Evolutionary conservation across 2,113 vertebrate genomes (phyloP), one percentile per base, ranked within the genome.

Genomic region (Aix galericulata): DNA sequence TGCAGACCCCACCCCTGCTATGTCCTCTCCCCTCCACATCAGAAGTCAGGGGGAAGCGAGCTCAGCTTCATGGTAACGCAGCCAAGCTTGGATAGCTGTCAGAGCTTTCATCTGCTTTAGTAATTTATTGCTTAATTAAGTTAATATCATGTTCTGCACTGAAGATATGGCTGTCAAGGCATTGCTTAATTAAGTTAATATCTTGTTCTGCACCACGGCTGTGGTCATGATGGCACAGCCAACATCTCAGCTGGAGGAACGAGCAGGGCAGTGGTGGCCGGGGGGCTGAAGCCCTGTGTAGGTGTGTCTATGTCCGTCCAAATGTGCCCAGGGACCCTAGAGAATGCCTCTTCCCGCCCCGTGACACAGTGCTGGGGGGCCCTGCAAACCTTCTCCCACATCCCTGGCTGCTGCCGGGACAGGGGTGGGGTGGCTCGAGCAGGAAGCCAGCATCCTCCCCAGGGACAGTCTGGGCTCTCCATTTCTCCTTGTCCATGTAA

Each of bases 121-220:
- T 78, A 71, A 89, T 92, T 72, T 89, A n/a, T 89, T 71, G 66
- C 25, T 72, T 94, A 89, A 89, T 86, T 73, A 88, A 76, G 25
- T 55, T 73, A 66, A 62, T 91, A 62, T 8, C 4, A 0, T 76
- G 50, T 83, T 83, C 55, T 58, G 32, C 48, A 31, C 32, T 86
- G 68, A 64, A 83, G 79, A 66, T 73, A 75, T 0, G 3, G 29
- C 76, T 88, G 48, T 82, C 34, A 32, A 38, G 59, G 38, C 58
- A 74, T 66, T 64, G 7, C 67, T 77, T 38, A 83, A 1, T 85
- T 80, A 82, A 86, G 38, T 59, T 69, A 53, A 3, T 58, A 62
- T 20, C 60, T 63, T 71, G 69, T 71, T 62, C 27, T 69, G 55
- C n/a, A 62, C 50, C 2, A 4, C 25, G 56, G 31, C 73, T 67